phyloP scores from a whole-genome alignment of 2,113 vertebrate species.

The Psittacula cyanocephala region DNA sequence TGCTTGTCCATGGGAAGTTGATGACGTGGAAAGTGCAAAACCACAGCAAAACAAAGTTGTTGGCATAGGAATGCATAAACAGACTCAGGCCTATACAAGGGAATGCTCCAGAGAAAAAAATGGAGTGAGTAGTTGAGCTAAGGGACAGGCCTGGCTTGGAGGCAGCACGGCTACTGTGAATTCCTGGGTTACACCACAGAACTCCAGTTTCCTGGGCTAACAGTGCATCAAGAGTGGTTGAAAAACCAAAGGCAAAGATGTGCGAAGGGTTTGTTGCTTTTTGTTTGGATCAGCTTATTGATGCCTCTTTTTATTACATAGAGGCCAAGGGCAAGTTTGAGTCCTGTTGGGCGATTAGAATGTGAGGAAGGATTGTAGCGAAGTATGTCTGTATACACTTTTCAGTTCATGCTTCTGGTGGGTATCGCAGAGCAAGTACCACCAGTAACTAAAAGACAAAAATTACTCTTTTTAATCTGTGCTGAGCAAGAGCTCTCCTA shows the following conservation, averaged over 20 bases:
- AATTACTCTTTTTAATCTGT: background rate
- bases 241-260: background rate
- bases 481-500: background rate
- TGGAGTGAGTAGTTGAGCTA: background rate
- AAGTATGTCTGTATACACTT: fast-evolving
- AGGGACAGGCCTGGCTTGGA: background rate
- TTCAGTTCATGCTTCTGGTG: background rate
- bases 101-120: background rate
- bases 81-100: background rate
- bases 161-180: background rate
- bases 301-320: background rate
- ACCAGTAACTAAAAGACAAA: background rate
- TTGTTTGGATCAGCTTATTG: background rate
- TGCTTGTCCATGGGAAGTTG: background rate
- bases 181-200: background rate
- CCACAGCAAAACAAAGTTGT: background rate
- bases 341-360: background rate
- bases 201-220: background rate
- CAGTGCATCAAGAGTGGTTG: background rate
- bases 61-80: background rate
- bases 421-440: background rate
- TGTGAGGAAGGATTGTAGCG: background rate
- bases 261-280: background rate
- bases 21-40: background rate
- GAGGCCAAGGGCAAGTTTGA: background rate